Evolutionary conservation across 92 coral and sea anemone genomes (phyloP), one percentile per base, ranked within the genome.

Genomic region (Siderastrea siderea): DNA sequence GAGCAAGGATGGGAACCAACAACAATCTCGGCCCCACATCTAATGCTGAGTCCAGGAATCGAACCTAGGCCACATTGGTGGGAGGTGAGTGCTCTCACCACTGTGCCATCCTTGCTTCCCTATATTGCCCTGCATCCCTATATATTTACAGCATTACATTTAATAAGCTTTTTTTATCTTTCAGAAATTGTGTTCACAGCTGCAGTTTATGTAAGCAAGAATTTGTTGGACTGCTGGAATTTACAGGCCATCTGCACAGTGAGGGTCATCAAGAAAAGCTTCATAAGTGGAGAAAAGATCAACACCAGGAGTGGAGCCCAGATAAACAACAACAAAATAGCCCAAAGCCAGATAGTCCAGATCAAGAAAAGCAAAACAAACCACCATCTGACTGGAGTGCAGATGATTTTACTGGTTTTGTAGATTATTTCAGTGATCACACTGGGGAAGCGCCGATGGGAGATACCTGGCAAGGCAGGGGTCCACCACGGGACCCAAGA

Each of bases 171-270:
- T 53, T 15, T 54, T 90, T 51, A 68, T 73, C n/a, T 83, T 64
- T 67, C 81, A 95, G 98, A 77, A 91, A 93, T 66, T 95, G 90
- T 62, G 74, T 75, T 38, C 98, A 95, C 73, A 89, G 88, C 71
- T 95, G 98, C 73, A 85, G 93, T 15, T 82, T 95, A 1, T 95
- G 98, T 78, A 81, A 80, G 17, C 87, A 91, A 77, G 89, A 92
- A 54, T 95, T 95, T 73, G 88, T 80, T 52, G 96, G 95, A 12
- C 90, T 95, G 14, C 45, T 93, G 72, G 90, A 88, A 47, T 93
- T 93, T 68, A 95, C 95, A 50, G 92, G 90, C 70, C 98, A 95
- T 16, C 93, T 95, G 58, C 92, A 93, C 58, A 80, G 90, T 43
- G 93, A 93, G 15, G 63, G 81, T 61, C 98, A 95, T 63, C 93